These are phyloP conservation scores for Pristiophorus japonicus DNA, from an alignment of 2,113 vertebrate species.

Conservation along the genomic window DNA sequence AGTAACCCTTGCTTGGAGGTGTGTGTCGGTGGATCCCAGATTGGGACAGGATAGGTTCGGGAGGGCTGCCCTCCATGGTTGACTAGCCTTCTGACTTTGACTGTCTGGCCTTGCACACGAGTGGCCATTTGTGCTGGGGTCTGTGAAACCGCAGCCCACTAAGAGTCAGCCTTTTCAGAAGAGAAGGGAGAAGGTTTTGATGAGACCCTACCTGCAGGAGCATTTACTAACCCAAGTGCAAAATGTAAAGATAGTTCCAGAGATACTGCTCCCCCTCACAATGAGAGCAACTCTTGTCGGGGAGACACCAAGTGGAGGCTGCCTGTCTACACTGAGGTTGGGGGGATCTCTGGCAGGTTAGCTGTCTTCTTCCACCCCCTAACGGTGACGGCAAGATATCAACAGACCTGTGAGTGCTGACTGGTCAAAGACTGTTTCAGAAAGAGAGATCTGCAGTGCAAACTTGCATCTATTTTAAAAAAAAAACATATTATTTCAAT, in stretches of 20 bases:
- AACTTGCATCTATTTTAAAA: neutral
- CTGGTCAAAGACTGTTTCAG: neutral
- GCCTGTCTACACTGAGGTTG: too few species aligned
- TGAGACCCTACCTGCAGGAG: neutral
- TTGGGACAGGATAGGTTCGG: neutral
- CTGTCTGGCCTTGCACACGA: neutral
- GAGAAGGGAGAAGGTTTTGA: neutral
- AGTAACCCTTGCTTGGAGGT: neutral
- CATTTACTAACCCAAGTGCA: neutral
- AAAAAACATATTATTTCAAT: neutral
- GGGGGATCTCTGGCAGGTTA: neutral
- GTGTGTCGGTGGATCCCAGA: neutral
- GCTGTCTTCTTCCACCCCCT: neutral
- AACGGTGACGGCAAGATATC: neutral
- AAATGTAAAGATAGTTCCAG: neutral
- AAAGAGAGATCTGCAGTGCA: neutral
- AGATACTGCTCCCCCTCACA: neutral
- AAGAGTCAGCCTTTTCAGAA: neutral
- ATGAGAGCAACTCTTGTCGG: neutral
- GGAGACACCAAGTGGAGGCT: neutral
- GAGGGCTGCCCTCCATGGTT: neutral
- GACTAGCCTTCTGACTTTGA: neutral
- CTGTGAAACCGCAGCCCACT: neutral
- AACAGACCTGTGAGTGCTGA: neutral
- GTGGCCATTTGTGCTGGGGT: neutral